Evolutionary conservation across 1,140 invertebrate genomes (phyloP), one percentile per base, ranked within the genome.

Genomic region (Heliconius hermathena): DNA sequence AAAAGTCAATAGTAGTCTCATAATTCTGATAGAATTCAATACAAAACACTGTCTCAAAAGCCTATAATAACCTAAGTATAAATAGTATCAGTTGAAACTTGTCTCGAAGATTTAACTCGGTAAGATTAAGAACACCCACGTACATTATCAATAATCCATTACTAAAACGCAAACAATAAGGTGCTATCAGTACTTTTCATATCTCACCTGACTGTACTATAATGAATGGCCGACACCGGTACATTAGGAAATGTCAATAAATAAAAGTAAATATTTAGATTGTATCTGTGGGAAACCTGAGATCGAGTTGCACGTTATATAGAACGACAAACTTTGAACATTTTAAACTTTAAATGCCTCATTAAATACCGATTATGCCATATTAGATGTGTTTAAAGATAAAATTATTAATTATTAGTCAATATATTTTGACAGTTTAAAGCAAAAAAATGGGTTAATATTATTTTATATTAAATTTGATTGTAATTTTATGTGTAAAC

Each of bases 111-210:
- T 93, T 91, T 87, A 88, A 86, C 83, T 86, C 73, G 76, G 54
- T 76, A 72, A 91, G 93, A 94, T 93, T 93, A 91, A 82, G 91
- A 85, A 94, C 91, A 92, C 92, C 92, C 92, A 94, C 92, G 86
- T 93, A 84, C 88, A 89, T 94, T 94, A 94, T 94, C 93, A 93
- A 92, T 93, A 94, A 93, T 94, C 92, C 91, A 94, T 94, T 94
- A 94, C 87, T 85, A 85, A 88, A 88, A 92, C 83, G 81, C 90
- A 92, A 92, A 94, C 93, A 93, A 94, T 93, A 85, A 91, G 83
- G 83, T 85, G 89, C 90, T 93, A 94, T 94, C 93, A 84, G 85
- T 80, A 85, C 76, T 77, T 81, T 71, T 74, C 52, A 77, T 89
- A 92, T 89, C 60, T 66, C 60, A 66, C 26, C 89, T 83, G 79